Evolutionary conservation across 2,113 vertebrate genomes (phyloP).

Genomic region (Himantopus leucocephalus): DNA sequence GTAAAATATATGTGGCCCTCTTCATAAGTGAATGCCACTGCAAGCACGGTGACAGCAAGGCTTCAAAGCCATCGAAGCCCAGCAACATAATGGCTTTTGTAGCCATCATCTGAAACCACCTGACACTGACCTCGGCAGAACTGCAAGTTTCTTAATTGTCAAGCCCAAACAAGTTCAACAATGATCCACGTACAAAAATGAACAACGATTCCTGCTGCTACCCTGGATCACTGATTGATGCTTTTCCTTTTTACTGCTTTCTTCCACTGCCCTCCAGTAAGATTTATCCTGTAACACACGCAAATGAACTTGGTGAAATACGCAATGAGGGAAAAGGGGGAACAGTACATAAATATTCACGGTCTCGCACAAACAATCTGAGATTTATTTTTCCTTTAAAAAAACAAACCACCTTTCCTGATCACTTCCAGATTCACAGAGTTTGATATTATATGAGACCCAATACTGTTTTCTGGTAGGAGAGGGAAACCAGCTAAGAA

Average conservation of each 20-base stretch:
- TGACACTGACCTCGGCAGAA: not conserved
- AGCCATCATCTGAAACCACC: not conserved
- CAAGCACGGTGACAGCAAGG: not conserved
- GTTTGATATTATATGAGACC: constrained; percentile 74
- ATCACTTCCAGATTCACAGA: constrained; percentile 81
- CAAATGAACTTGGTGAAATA: constrained; percentile 76
- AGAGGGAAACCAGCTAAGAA: constrained; percentile 71
- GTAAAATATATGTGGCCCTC: not conserved
- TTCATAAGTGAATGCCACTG: not conserved
- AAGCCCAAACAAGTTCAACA: constrained; percentile 1
- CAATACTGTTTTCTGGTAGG: constrained; percentile 71
- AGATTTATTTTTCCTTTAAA: constrained; percentile 76
- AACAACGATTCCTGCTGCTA: not conserved
- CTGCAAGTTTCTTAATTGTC: not conserved
- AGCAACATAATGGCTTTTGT: not conserved
- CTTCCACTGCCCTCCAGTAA: constrained; percentile 54
- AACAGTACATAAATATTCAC: constrained; percentile 81
- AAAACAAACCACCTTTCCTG: constrained; percentile 77
- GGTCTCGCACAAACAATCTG: constrained; percentile 76
- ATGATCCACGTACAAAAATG: not conserved
- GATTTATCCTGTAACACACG: constrained; percentile 77
- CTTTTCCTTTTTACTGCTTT: constrained; percentile 52
- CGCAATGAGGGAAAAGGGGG: constrained; percentile 73
- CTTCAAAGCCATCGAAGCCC: not conserved
- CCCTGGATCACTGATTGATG: constrained; percentile 48